Evolutionary conservation across 2,113 vertebrate species (phyloP), one percentile per base, ranked within the genome.

Genomic region (Picathartes gymnocephalus): DNA sequence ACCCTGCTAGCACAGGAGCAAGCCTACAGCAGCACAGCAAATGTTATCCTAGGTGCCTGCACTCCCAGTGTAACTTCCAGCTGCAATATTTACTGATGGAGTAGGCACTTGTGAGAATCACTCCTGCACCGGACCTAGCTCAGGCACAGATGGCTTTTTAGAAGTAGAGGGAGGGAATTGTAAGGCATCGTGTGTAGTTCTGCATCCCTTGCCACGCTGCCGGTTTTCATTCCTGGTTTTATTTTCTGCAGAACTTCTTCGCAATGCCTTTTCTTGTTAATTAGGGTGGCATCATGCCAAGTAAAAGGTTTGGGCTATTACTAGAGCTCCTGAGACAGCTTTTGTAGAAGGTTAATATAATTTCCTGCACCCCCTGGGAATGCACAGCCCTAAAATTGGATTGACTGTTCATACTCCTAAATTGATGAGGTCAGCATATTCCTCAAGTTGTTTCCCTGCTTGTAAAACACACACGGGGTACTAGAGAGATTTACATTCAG

Each of bases 391-490:
- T 91, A 89, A 95, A 95, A 77, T 78, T 76, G 78, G 53, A 92
- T 81, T 92, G 86, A 88, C 88, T 85, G 80, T 83, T 93, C 61
- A 70, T 86, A 73, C 11, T 73, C 48, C n/a, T 40, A 65, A 88
- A 85, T 80, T 89, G 95, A 80, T 5, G 47, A 92, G 78, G 88
- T 93, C 85, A 92, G 92, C 73, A 40, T 81, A 79, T 91, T 95
- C 76, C 56, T 88, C 39, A 8, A 86, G 72, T 90, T 5, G 8
- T 89, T 93, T 93, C 42, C 35, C 42, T 81, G 31, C 40, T 86
- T 90, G 76, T 73, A 84, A 91, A 94, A 94, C 60, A 65, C 50
- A 39, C 56, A 56, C 2, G 7, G 62, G 48, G 42, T 51, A 62
- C 66, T 58, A 69, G 60, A 33, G 57, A 81, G 80, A 68, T 73